Base-by-base conservation (phyloP, 1,140 invertebrate species). In the Tenebrio molitor region DNA sequence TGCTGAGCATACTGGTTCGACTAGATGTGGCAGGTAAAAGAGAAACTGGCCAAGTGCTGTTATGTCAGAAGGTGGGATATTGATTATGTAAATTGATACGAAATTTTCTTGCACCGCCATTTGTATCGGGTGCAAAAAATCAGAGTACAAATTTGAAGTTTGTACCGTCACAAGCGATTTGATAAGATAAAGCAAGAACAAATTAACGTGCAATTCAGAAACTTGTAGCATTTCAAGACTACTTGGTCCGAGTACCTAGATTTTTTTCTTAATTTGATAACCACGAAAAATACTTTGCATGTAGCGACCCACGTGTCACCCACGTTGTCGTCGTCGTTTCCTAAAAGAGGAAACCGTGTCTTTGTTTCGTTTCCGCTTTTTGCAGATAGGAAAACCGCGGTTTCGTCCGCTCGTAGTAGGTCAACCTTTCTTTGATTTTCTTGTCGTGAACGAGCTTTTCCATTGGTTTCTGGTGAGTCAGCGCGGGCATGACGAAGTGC, bases 391-490 rank as follows among this genome's bases (percentile, higher is more conserved):
- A 46, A 46, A 46, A 46, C 17, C 16, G 15, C 12, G n/a, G 3
- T 58, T 58, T 58, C 21, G 5, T 25, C 15, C n/a, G n/a, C n/a
- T n/a, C 15, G 15, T 14, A 58, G 50, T 58, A 58, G 50, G 50
- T 58, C 29, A 58, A 66, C 64, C 64, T 66, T 66, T 66, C 64
- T 66, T 66, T 5, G 8, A 66, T 65, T 39, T 41, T 66, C 64
- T 44, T 66, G 64, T 25, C n/a, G 19, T 12, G 50, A 29, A 29
- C 19, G 42, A 66, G 64, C 25, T 25, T 44, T 41, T 29, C 23
- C 64, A 66, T 66, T 66, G 64, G 64, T 44, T 29, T 66, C 21
- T 65, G 39, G 64, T 70, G 69, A 70, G 69, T 70, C 69, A 70
- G 69, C 69, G 69, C 69, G 58, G 36, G 69, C 46, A 62, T 70